A percentile compares a stretch with the other conserved stretches of the same genome.
These are phyloP conservation scores for Callospermophilus lateralis DNA, from an alignment of 2,113 vertebrate genomes.

Conservation along the genomic window DNA sequence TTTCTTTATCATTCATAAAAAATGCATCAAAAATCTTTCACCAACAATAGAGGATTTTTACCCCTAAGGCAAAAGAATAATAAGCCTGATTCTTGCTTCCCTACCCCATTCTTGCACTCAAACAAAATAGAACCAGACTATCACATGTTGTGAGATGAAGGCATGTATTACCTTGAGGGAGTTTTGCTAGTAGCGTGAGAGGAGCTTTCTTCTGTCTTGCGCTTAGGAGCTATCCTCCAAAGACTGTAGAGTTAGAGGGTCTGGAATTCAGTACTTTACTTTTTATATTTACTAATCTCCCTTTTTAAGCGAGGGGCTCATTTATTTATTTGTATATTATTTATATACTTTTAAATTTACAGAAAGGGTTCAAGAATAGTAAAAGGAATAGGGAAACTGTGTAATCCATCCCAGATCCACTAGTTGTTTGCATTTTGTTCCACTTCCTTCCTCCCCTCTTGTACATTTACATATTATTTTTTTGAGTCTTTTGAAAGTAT, in stretches of 20 bases:
- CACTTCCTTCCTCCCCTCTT: background rate
- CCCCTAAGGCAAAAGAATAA: constrained; percentile 62
- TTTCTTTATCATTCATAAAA: constrained; percentile 72
- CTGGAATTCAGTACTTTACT: background rate
- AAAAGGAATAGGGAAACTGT: background rate
- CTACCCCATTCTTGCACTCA: constrained; percentile 34
- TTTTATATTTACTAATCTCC: background rate
- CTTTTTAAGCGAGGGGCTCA: background rate
- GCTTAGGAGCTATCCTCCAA: background rate
- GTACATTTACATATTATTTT: background rate
- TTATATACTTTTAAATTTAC: constrained; percentile 25
- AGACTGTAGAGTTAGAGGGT: background rate
- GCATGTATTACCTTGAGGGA: background rate
- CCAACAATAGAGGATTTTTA: constrained; percentile 46
- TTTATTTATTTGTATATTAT: constrained; percentile 14
- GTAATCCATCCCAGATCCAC: background rate
- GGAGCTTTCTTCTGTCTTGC: background rate
- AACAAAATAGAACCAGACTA: constrained; percentile 29
- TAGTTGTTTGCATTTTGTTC: background rate
- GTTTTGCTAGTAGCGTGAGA: background rate
- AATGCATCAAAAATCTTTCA: constrained; percentile 67
- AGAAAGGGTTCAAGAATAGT: constrained; percentile 16
- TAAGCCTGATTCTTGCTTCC: constrained; percentile 33
- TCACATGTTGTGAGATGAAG: background rate
- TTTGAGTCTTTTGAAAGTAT: background rate